A percentile compares a stretch with the other conserved stretches of the same genome.
phyloP scores from a whole-genome alignment of 1,140 invertebrate genomes.

The Calosoma granatense region DNA sequence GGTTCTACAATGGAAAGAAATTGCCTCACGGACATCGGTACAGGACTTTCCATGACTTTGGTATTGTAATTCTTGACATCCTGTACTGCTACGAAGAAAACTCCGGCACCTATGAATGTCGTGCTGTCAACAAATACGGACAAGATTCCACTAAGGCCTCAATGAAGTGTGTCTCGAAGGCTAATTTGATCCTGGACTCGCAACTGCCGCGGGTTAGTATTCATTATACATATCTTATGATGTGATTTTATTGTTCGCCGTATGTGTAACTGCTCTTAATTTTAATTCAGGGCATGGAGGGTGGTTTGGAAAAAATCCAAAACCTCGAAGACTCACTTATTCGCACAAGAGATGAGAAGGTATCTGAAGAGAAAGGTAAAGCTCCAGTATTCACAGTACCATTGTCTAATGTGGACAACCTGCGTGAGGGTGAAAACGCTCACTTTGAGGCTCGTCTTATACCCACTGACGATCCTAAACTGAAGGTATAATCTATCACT shows the following conservation, averaged over 20 bases:
- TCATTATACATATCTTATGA: slow-evolving; percentile 10
- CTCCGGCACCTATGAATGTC: slow-evolving; percentile 84
- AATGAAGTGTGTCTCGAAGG: slow-evolving; percentile 79
- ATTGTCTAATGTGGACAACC: slow-evolving; percentile 71
- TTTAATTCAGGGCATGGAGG: slow-evolving; percentile 73
- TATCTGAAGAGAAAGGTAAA: slow-evolving; percentile 60
- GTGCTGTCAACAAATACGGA: slow-evolving; percentile 87
- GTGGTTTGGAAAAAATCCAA: slow-evolving; percentile 84
- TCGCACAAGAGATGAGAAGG: slow-evolving; percentile 55
- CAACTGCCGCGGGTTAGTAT: slow-evolving; percentile 73
- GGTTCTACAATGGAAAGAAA: slow-evolving; percentile 91
- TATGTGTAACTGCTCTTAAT: slow-evolving; percentile 6
- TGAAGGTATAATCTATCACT: too few relatives aligned
- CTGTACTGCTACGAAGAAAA: slow-evolving; percentile 96
- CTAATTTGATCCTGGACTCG: slow-evolving; percentile 87
- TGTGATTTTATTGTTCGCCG: slow-evolving; percentile 9
- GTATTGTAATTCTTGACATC: slow-evolving; percentile 92
- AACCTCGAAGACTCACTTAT: slow-evolving; percentile 80
- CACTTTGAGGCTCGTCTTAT: slow-evolving; percentile 91
- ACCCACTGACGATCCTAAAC: slow-evolving; percentile 87
- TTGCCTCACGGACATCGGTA: slow-evolving; percentile 87
- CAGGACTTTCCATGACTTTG: slow-evolving; percentile 94
- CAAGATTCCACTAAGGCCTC: slow-evolving; percentile 76
- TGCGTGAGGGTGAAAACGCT: slow-evolving; percentile 83
- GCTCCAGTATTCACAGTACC: slow-evolving; percentile 88